Evolutionary conservation across 2,113 vertebrate species (phyloP).

Genomic region (Nothocercus nigrocapillus): DNA sequence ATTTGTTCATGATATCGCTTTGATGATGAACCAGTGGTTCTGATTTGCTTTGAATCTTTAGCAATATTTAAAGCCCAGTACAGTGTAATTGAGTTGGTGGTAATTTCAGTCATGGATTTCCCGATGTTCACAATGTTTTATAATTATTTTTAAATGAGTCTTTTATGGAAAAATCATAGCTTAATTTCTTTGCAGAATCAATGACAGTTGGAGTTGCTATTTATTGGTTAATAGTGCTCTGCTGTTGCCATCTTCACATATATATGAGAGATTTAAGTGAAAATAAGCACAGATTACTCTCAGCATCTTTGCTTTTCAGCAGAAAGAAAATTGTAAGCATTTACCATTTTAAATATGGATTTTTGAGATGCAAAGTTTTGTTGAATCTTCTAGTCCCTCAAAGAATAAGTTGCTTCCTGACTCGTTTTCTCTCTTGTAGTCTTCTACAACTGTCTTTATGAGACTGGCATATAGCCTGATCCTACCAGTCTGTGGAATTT

Average conservation of each 20-base stretch:
- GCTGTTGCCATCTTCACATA: constrained; percentile 5
- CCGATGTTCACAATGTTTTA: background rate
- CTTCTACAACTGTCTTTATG: background rate
- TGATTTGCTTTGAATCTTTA: constrained; percentile 4
- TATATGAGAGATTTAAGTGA: background rate
- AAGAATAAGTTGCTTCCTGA: background rate
- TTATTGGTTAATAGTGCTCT: background rate
- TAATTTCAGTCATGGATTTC: background rate
- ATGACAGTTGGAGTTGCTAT: background rate
- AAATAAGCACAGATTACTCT: background rate
- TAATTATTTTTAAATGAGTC: background rate
- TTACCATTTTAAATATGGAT: constrained; percentile 8
- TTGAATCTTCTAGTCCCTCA: background rate
- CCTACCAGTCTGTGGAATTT: background rate
- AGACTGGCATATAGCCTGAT: background rate
- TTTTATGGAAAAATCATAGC: background rate
- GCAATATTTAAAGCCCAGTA: background rate
- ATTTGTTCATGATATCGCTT: background rate
- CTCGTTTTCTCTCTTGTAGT: background rate
- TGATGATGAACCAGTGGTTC: constrained; percentile 28
- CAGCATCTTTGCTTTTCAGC: background rate
- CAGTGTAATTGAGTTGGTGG: background rate
- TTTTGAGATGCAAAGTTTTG: background rate
- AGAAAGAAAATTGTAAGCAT: background rate
- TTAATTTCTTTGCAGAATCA: background rate